Evolutionary conservation across 1,140 invertebrate species (phyloP).

Genomic region (Hyles vespertilio): DNA sequence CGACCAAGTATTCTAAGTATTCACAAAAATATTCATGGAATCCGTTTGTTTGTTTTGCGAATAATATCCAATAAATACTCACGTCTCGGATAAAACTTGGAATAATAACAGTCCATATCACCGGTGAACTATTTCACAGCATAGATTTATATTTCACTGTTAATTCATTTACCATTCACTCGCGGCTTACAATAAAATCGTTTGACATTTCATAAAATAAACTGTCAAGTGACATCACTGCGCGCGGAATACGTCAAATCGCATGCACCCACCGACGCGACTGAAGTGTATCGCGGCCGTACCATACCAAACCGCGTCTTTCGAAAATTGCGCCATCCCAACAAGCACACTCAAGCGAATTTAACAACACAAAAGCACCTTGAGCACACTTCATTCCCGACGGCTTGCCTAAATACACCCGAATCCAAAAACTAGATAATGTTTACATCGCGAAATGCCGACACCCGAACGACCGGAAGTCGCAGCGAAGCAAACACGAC

Average conservation of each 20-base stretch:
- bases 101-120: conserved; percentile 76
- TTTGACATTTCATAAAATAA: conserved; percentile 74
- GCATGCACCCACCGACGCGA: conserved; percentile 72
- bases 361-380: conserved; percentile 75
- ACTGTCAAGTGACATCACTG: conserved; percentile 71
- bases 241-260: conserved; percentile 74
- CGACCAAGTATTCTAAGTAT: conserved; percentile 19
- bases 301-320: conserved; percentile 74
- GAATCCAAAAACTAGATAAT: conserved; percentile 72
- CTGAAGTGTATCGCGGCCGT: conserved; percentile 72
- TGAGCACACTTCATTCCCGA: conserved; percentile 68
- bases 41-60: conserved; percentile 63
- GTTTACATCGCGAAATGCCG: conserved; percentile 75
- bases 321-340: conserved; percentile 76
- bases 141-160: conserved; percentile 63
- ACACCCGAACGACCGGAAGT: conserved; percentile 77
- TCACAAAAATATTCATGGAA: conserved; percentile 51
- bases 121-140: conserved; percentile 60
- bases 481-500: conserved; percentile 80
- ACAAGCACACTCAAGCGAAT: conserved; percentile 71
- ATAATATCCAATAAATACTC: conserved; percentile 61
- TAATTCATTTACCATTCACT: conserved; percentile 71
- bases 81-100: conserved; percentile 74
- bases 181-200: conserved; percentile 63
- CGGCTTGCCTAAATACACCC: conserved; percentile 52